Conservation (phyloP, 53 echinoderm and acorn worm genomes). For the Antedon mediterranea region DNA sequence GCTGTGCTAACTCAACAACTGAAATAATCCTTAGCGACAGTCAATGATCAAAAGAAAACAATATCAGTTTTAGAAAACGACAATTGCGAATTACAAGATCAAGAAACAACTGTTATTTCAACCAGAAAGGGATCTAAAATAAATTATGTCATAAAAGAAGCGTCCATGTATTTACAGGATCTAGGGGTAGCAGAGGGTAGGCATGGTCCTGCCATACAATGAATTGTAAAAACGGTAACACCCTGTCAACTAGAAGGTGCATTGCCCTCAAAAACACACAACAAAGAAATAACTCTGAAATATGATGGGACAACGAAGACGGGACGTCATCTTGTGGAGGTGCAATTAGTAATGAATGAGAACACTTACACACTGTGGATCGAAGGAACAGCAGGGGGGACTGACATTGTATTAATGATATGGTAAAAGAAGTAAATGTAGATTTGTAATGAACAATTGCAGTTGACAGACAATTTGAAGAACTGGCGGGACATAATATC, state of each 20-base stretch:
- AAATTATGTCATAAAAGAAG: slow-evolving; percentile 3
- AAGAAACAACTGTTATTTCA: no score
- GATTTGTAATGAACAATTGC: neutral
- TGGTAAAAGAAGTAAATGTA: slow-evolving; percentile 1
- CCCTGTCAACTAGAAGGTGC: neutral
- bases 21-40: no score
- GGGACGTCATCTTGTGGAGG: slow-evolving; percentile 15
- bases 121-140: neutral
- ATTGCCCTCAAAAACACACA: slow-evolving; percentile 10
- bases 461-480: neutral
- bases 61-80: no score
- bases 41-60: no score
- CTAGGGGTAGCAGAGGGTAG: slow-evolving; percentile 9
- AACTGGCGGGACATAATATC: neutral
- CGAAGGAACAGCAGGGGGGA: slow-evolving; percentile 9
- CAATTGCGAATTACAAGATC: no score
- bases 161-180: slow-evolving; percentile 10
- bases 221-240: slow-evolving; percentile 3
- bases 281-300: slow-evolving; percentile 7
- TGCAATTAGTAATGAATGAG: neutral
- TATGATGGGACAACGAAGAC: slow-evolving; percentile 22
- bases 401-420: slow-evolving; percentile 14
- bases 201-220: slow-evolving; percentile 14
- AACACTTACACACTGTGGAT: slow-evolving; percentile 10
- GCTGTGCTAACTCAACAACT: no score